Conservation (phyloP, 2,113 vertebrate species). For the Notarius lentiginosus region DNA sequence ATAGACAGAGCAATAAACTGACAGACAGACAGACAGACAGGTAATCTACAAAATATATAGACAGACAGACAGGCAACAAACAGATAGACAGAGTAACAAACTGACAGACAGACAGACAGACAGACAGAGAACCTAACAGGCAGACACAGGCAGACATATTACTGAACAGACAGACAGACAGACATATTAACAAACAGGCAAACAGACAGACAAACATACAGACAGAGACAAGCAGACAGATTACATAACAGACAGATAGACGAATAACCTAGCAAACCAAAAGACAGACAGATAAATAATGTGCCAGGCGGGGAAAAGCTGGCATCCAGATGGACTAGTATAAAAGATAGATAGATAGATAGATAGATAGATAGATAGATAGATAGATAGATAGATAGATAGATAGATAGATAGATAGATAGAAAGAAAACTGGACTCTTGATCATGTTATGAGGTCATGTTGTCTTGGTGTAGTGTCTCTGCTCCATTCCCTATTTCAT, state of each 20-base stretch:
- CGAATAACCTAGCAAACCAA: no score
- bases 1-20: background rate
- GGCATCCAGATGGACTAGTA: background rate
- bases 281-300: background rate
- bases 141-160: background rate
- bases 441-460: background rate
- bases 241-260: background rate
- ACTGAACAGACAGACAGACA: background rate
- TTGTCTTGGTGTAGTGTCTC: background rate
- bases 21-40: constrained; percentile 24
- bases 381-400: background rate
- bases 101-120: background rate
- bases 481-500: background rate
- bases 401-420: background rate
- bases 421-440: background rate
- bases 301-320: no score
- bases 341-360: background rate
- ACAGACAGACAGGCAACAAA: background rate
- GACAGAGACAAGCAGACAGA: background rate
- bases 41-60: background rate
- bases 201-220: background rate
- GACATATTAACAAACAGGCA: background rate
- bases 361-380: background rate
- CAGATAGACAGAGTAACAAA: background rate
- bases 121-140: background rate